These are phyloP conservation scores for Cettia cetti DNA, from an alignment of 2,113 vertebrate genomes.

Conservation along the genomic window DNA sequence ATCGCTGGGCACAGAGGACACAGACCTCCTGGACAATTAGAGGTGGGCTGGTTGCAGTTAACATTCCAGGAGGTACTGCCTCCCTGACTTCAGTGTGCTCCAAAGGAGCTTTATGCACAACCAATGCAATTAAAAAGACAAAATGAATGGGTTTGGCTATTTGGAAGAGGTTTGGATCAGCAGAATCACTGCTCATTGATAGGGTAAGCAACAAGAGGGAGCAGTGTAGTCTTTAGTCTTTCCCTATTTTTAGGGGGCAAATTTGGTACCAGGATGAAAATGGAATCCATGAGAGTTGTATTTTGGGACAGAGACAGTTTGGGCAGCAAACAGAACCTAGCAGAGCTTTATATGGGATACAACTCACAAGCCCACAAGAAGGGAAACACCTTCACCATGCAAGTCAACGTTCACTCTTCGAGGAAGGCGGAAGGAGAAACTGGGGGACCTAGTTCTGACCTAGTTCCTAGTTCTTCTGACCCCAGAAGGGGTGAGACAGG, in stretches of 20 bases:
- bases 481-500: background rate
- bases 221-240: background rate
- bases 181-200: background rate
- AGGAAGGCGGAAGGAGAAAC: background rate
- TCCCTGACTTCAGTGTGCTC: background rate
- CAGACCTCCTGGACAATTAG: background rate
- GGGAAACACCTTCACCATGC: background rate
- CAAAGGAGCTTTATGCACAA: background rate
- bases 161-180: background rate
- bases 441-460: too few species aligned
- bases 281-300: background rate
- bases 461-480: too few species aligned
- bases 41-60: background rate
- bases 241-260: accelerated
- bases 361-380: background rate
- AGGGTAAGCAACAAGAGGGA: background rate
- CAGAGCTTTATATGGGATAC: background rate
- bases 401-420: background rate
- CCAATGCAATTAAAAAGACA: background rate
- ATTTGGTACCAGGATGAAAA: background rate
- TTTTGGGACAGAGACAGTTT: background rate
- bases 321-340: background rate
- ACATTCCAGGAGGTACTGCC: background rate
- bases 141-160: background rate
- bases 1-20: background rate